Conservation (phyloP, 2,113 vertebrate species). For the Cyrtonyx montezumae region DNA sequence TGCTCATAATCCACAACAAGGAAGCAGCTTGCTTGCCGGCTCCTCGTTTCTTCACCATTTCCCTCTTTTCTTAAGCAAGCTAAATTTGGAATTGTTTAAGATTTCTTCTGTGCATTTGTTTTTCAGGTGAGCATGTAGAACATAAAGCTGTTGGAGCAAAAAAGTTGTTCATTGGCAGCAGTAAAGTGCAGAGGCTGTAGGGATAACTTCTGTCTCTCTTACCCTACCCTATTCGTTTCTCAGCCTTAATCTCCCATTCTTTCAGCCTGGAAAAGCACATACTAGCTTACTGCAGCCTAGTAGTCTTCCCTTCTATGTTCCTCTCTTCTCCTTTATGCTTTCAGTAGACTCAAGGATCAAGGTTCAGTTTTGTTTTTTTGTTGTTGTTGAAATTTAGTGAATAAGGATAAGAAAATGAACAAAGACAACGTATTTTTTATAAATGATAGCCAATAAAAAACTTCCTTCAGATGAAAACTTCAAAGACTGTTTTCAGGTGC, state of each 20-base stretch:
- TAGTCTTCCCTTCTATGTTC: slow-evolving; percentile 15
- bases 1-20: not conserved
- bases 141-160: not conserved
- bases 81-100: slow-evolving; percentile 17
- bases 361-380: not conserved
- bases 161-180: slow-evolving; percentile 29
- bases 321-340: slow-evolving; percentile 25
- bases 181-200: not conserved
- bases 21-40: not conserved
- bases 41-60: slow-evolving; percentile 5
- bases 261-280: slow-evolving; percentile 9
- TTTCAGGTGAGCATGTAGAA: not conserved
- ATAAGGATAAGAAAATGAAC: slow-evolving; percentile 42
- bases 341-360: slow-evolving; percentile 49
- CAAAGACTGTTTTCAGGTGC: slow-evolving; percentile 44
- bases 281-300: not conserved
- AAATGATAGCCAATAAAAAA: slow-evolving; percentile 64
- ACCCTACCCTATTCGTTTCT: not conserved
- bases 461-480: slow-evolving; percentile 59
- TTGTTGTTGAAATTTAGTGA: slow-evolving; percentile 3
- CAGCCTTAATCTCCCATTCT: not conserved
- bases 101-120: not conserved
- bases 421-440: slow-evolving; percentile 55
- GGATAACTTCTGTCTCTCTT: slow-evolving; percentile 23
- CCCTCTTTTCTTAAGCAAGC: not conserved